A percentile compares a stretch with the other conserved stretches of the same genome.
These are phyloP conservation scores for Invenusta paracnida DNA, from an alignment of 2,888 invertebrate genomes.

Conservation along the genomic window DNA sequence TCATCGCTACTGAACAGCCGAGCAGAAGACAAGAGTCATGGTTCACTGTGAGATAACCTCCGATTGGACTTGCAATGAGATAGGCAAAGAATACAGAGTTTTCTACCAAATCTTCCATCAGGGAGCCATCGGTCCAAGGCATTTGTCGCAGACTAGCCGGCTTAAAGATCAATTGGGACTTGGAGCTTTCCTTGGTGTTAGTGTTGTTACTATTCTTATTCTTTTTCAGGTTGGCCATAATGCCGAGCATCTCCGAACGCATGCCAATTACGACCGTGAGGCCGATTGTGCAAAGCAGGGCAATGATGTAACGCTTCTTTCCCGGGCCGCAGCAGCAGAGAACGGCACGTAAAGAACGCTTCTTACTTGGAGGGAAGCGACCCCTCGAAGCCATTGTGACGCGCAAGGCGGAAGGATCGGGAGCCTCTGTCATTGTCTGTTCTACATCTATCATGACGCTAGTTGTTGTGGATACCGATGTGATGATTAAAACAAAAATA, in stretches of 20 bases:
- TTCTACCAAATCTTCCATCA: conserved; percentile 43
- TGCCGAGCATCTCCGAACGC: conserved; percentile 44
- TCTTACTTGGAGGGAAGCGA: neutral
- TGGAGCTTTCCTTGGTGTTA: neutral
- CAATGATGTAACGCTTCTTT: conserved; percentile 44
- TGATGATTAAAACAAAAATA: too few species aligned
- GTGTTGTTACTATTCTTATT: neutral
- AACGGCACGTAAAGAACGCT: neutral
- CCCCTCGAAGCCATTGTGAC: neutral
- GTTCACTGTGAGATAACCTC: conserved; percentile 44
- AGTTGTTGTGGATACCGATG: too few species aligned
- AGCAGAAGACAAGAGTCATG: conserved; percentile 44
- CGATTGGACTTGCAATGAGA: conserved; percentile 44
- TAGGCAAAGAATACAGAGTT: conserved; percentile 44
- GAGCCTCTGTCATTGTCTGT: neutral
- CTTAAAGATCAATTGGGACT: conserved; percentile 25
- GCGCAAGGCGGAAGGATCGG: neutral
- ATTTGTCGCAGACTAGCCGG: conserved; percentile 35
- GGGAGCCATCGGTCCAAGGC: conserved; percentile 38
- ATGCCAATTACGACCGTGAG: conserved; percentile 44
- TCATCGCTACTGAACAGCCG: conserved; percentile 44
- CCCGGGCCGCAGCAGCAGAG: conserved; percentile 44
- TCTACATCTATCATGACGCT: neutral
- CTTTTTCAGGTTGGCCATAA: conserved; percentile 39
- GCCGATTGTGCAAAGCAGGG: conserved; percentile 42